Evolutionary conservation across 2,888 invertebrate genomes (phyloP), one percentile per base, ranked within the genome.

Genomic region (Nomada hirtipes): DNA sequence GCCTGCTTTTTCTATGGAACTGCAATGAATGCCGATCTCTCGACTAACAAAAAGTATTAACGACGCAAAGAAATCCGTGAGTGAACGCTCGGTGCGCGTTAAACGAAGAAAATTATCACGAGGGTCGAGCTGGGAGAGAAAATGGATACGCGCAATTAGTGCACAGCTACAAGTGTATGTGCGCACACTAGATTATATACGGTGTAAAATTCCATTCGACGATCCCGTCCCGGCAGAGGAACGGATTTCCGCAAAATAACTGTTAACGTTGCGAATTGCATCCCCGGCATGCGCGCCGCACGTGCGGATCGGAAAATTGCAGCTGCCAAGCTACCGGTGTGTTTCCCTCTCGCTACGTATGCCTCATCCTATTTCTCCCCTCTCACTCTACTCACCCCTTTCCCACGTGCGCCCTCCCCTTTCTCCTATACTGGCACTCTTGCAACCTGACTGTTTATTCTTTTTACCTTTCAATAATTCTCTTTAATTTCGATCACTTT

Each of bases 241-340:
- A 84, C 85, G 83, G 80, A 84, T 85, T 83, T 83, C 81, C 88
- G 47, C 79, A 87, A 76, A 86, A 85, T 84, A 86, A 89, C 86
- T 86, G 86, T 86, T 82, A 86, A 88, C 88, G 84, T 84, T 87
- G 82, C 84, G 85, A 87, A 86, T 87, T 79, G 89, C 80, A 84
- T 87, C 82, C 85, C 74, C 61, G 87, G 86, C 77, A 86, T 82
- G 82, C 71, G 67, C 52, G 76, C 42, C 65, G 75, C 73, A 72
- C 76, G 63, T 20, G 83, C 36, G 75, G 77, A 68, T 79, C 69
- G 75, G 82, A 82, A 89, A 86, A 89, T 87, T 89, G 85, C 72
- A 60, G 57, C 64, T 76, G 71, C 76, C 61, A 64, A 47, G 53
- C 68, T 67, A 63, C 47, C 76, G 47, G 63, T 57, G 23, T 44